Conservation (phyloP, 2,113 vertebrate species). For the Dipodomys ordii region DNA sequence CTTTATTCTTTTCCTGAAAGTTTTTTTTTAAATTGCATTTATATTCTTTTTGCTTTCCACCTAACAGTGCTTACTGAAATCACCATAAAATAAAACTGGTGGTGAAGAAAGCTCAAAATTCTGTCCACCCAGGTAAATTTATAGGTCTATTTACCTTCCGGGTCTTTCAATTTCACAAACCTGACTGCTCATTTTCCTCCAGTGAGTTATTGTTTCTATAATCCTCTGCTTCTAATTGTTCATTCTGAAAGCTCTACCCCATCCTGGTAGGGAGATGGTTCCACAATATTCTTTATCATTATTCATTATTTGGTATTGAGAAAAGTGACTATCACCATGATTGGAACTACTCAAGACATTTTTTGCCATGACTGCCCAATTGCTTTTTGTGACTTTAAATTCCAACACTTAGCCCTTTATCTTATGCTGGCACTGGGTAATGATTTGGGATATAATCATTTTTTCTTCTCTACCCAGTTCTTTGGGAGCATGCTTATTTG, state of each 20-base stretch:
- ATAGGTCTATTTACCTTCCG: constrained; percentile 85
- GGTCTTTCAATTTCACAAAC: constrained; percentile 80
- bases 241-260: constrained; percentile 78
- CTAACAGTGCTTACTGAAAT: constrained; percentile 85
- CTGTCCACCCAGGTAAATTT: constrained; percentile 82
- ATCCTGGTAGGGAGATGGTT: constrained; percentile 73
- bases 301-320: constrained; percentile 69
- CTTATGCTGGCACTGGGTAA: constrained; percentile 73
- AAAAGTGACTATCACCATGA: constrained; percentile 52
- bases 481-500: constrained; percentile 86
- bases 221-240: constrained; percentile 87
- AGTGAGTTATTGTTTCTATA: constrained; percentile 84
- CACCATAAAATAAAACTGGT: constrained; percentile 83
- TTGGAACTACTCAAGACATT: constrained; percentile 56
- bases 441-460: background rate
- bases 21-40: constrained; percentile 83
- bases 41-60: constrained; percentile 76
- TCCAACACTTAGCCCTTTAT: constrained; percentile 78
- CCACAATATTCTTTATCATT: constrained; percentile 82
- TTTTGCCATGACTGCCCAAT: constrained; percentile 53
- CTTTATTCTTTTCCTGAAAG: constrained; percentile 85
- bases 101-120: constrained; percentile 83
- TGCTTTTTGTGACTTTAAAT: constrained; percentile 85
- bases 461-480: constrained; percentile 73
- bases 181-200: constrained; percentile 78